phyloP scores from a whole-genome alignment of 2,797 vertebrate species.

The Otus scops region DNA sequence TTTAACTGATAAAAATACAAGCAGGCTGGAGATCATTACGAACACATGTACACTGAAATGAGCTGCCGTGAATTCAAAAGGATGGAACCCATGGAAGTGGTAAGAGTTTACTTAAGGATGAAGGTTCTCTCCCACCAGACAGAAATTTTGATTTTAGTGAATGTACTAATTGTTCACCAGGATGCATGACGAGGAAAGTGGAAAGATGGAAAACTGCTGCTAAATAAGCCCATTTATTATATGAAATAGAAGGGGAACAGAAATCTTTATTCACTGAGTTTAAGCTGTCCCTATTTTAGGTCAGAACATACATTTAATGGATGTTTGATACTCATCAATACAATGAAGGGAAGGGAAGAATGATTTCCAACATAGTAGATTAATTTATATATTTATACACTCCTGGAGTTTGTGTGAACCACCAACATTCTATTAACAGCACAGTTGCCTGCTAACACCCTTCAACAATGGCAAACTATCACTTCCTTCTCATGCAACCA shows the following conservation, averaged over 20 bases:
- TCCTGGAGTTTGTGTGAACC: neutral
- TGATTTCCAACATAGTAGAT: neutral
- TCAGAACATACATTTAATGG: rapidly evolving
- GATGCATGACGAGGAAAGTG: neutral
- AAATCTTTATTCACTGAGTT: neutral
- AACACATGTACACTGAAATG: neutral
- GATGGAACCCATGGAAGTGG: neutral
- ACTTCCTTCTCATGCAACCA: neutral
- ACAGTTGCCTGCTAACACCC: neutral
- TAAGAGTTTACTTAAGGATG: neutral
- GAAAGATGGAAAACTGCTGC: neutral
- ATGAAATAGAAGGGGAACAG: neutral
- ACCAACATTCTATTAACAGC: neutral
- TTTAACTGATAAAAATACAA: neutral
- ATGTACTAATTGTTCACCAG: neutral
- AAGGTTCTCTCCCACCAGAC: neutral
- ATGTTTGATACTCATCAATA: neutral
- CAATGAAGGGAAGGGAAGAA: neutral
- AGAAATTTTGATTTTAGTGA: neutral
- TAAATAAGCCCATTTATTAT: neutral
- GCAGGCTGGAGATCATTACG: neutral
- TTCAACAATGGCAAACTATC: neutral
- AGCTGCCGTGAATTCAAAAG: neutral
- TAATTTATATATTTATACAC: neutral
- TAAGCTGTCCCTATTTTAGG: neutral